A percentile compares a stretch with the other conserved stretches of the same genome.
Conservation (phyloP, 2,888 invertebrate genomes). For the Sarcophaga rosellei region DNA sequence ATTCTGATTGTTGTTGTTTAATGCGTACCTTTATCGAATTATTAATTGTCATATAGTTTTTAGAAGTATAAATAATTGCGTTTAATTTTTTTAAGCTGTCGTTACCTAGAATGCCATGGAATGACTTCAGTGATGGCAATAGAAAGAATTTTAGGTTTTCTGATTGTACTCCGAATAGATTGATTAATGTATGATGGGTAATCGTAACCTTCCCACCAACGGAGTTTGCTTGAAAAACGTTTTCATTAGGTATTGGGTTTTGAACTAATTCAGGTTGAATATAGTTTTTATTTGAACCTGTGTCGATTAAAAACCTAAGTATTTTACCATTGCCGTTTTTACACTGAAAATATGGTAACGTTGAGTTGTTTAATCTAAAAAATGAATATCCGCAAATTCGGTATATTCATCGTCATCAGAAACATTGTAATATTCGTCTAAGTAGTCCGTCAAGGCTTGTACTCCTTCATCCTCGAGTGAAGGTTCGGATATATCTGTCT, state of each 20-base stretch:
- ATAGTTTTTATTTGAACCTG: slow-evolving; percentile 9
- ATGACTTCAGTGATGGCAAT: no score
- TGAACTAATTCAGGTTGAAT: slow-evolving; percentile 30
- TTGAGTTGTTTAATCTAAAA: no score
- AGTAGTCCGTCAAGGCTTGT: not conserved
- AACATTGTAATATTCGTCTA: not conserved
- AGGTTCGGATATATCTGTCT: not conserved
- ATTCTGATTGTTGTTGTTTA: no score
- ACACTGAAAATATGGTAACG: slow-evolving; percentile 27
- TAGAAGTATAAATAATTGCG: no score
- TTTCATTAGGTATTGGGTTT: slow-evolving; percentile 34
- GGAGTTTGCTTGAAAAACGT: slow-evolving; percentile 1
- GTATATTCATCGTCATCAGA: not conserved
- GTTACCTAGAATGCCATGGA: no score
- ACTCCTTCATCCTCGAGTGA: not conserved
- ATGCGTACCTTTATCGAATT: no score
- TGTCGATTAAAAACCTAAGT: slow-evolving; percentile 35
- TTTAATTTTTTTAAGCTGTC: no score
- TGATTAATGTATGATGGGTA: no score
- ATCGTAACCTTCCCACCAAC: no score
- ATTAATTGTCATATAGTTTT: no score
- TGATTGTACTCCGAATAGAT: slow-evolving; percentile 6
- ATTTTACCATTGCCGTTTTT: slow-evolving; percentile 25
- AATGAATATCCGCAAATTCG: slow-evolving; percentile 9
- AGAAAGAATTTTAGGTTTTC: no score